Conservation (phyloP, 1,140 invertebrate species). For the Tribolium castaneum region DNA sequence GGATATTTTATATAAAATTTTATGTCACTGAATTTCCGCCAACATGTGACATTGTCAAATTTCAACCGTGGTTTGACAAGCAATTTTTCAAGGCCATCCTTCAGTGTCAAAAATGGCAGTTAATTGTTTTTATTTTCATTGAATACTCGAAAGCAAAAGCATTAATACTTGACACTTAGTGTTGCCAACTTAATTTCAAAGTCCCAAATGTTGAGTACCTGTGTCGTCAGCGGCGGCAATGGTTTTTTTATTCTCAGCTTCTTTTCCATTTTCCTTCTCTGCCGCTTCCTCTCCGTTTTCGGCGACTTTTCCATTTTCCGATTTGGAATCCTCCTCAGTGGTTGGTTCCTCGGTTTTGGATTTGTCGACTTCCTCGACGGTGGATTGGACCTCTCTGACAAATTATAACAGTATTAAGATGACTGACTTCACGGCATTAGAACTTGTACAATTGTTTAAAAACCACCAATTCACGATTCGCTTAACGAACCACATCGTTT, state of each 20-base stretch:
- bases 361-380: conserved; percentile 49
- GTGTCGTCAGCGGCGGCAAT: background rate
- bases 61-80: no score
- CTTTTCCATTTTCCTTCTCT: conserved; percentile 63
- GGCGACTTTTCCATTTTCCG: conserved; percentile 45
- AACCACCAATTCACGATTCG: background rate
- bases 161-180: background rate
- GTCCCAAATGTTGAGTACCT: background rate
- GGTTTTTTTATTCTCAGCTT: conserved; percentile 35
- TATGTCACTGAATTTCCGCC: no score
- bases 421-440: background rate
- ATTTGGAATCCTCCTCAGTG: conserved; percentile 53
- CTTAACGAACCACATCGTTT: conserved; percentile 25
- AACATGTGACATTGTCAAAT: no score
- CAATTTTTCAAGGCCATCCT: no score
- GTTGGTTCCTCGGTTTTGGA: conserved; percentile 51
- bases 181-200: background rate
- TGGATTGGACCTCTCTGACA: conserved; percentile 47
- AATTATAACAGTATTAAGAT: background rate
- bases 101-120: no score
- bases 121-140: no score
- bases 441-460: background rate
- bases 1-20: no score
- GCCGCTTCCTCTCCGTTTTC: conserved; percentile 55
- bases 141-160: no score